phyloP scores from a whole-genome alignment of 2,797 vertebrate species.

The Pseudopleuronectes americanus region DNA sequence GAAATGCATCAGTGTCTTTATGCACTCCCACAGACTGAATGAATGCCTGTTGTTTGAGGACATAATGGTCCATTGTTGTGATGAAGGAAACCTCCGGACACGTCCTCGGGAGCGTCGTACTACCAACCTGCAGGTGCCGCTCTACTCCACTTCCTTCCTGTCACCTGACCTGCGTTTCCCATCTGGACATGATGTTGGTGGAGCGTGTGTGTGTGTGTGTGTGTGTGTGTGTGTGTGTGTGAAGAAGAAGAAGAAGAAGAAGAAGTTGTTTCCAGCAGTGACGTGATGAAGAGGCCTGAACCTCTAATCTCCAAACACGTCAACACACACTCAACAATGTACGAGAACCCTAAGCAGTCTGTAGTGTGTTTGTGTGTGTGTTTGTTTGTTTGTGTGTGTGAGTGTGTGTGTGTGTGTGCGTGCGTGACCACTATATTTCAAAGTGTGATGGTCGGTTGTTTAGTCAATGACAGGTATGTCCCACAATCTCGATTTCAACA shows the following conservation, averaged over 20 bases:
- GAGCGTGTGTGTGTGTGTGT: not conserved
- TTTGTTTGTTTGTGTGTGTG: not conserved
- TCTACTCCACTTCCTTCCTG: slow-evolving; percentile 64
- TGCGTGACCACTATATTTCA: slow-evolving; percentile 2
- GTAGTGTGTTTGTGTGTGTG: not conserved
- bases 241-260: not conserved
- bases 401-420: slow-evolving; percentile 5
- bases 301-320: slow-evolving; percentile 61
- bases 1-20: slow-evolving; percentile 31
- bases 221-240: not conserved
- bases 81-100: slow-evolving; percentile 43
- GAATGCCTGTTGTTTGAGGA: slow-evolving; percentile 44
- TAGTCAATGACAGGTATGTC: slow-evolving; percentile 31
- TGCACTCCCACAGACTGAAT: slow-evolving; percentile 63
- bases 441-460: slow-evolving; percentile 15
- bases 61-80: slow-evolving; percentile 66
- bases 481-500: slow-evolving; percentile 2
- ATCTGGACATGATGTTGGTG: not conserved
- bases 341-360: slow-evolving; percentile 16
- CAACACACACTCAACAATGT: slow-evolving; percentile 36
- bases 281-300: slow-evolving; percentile 22
- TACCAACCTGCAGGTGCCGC: slow-evolving; percentile 55
- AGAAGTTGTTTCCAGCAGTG: slow-evolving; percentile 16
- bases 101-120: slow-evolving; percentile 39
- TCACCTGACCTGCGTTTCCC: slow-evolving; percentile 38